These are phyloP conservation scores for Zeus faber DNA, from an alignment of 2,113 vertebrate genomes.

Conservation along the genomic window DNA sequence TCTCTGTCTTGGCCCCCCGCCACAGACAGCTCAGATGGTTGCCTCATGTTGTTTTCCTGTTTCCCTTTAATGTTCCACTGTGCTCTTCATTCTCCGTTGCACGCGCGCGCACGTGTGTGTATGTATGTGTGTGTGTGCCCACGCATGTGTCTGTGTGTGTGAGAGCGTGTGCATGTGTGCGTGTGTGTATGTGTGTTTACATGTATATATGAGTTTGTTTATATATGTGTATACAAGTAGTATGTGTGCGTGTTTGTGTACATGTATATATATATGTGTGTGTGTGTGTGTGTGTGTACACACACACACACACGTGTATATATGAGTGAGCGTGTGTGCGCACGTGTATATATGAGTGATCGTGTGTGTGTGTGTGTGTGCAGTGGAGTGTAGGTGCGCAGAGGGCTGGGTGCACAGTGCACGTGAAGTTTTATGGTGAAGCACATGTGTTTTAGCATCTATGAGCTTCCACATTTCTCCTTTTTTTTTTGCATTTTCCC, in stretches of 20 bases:
- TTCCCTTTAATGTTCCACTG: constrained; percentile 63
- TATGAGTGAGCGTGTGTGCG: neutral
- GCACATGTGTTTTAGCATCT: constrained; percentile 77
- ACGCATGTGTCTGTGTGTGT: neutral
- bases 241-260: neutral
- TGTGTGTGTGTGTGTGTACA: neutral
- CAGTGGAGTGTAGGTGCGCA: constrained; percentile 32
- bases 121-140: constrained; percentile 25
- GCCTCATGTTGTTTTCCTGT: constrained; percentile 76
- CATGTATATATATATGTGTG: neutral
- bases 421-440: constrained; percentile 77
- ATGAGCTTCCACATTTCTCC: constrained; percentile 67
- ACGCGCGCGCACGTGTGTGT: constrained; percentile 36
- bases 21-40: constrained; percentile 61
- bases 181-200: constrained; percentile 34
- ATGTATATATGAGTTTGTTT: neutral
- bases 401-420: constrained; percentile 39
- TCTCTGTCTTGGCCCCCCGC: constrained; percentile 53
- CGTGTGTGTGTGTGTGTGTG: constrained; percentile 27
- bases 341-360: neutral
- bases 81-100: constrained; percentile 63
- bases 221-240: neutral
- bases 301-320: neutral
- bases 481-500: too few relatives aligned
- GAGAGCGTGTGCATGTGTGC: neutral